Evolutionary conservation across 2,113 vertebrate species (phyloP).

Genomic region (Myiopsitta monachus): DNA sequence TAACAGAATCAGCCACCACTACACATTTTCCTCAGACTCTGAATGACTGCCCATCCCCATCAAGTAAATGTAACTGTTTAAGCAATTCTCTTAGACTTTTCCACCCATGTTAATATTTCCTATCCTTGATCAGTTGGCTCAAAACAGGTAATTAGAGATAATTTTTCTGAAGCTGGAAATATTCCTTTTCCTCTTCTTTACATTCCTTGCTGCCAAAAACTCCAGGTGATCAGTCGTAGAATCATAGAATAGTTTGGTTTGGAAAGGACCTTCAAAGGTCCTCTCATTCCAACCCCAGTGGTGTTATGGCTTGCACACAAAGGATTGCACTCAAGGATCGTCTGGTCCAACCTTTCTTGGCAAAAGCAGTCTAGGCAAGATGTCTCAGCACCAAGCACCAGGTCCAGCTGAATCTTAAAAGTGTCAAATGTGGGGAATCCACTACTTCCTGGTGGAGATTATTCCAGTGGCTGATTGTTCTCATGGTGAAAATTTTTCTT

Average conservation of each 20-base stretch:
- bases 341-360: not conserved
- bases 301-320: not conserved
- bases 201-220: not conserved
- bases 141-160: not conserved
- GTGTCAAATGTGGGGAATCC: not conserved
- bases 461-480: not conserved
- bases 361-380: not conserved
- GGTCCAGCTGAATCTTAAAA: not conserved
- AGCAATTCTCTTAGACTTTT: not conserved
- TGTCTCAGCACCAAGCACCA: not conserved
- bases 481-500: not conserved
- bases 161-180: not conserved
- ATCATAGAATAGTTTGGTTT: not conserved
- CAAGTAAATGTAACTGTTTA: not conserved
- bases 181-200: not conserved
- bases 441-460: not conserved
- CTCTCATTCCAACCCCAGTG: not conserved
- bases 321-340: not conserved
- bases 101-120: not conserved
- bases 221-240: not conserved
- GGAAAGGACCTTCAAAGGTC: not conserved
- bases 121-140: not conserved
- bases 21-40: not conserved
- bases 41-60: not conserved
- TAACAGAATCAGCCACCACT: not conserved